phyloP scores from a whole-genome alignment of 2,888 invertebrate species.

The Eretmocerus hayati region DNA sequence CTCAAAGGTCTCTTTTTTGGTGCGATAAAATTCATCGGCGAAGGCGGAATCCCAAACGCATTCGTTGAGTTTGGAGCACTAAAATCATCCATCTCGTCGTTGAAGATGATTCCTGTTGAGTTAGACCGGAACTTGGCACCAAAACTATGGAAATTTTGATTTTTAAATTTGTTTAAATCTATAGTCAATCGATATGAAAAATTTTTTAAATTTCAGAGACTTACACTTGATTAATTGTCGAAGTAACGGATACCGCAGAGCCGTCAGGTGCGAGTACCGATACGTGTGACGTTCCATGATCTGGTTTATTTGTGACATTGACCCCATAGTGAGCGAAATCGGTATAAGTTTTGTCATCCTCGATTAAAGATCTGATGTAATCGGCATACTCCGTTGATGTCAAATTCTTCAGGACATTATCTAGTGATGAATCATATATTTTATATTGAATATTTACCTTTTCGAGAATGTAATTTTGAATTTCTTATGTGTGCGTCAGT shows the following conservation, averaged over 20 bases:
- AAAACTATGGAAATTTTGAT: conserved; percentile 43
- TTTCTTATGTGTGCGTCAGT: no score
- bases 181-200: no score
- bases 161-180: no score
- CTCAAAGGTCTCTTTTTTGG: conserved; percentile 79
- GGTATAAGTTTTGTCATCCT: conserved; percentile 59
- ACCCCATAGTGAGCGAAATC: conserved; percentile 65
- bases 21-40: conserved; percentile 70
- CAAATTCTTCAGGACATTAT: conserved; percentile 48
- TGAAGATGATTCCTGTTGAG: conserved; percentile 84
- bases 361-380: conserved; percentile 55
- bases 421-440: no score
- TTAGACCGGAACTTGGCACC: conserved; percentile 73
- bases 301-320: conserved; percentile 45
- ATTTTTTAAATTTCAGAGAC: no score
- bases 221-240: conserved; percentile 77
- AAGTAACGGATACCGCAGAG: conserved; percentile 87
- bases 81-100: conserved; percentile 95
- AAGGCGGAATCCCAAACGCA: conserved; percentile 66
- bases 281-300: conserved; percentile 84
- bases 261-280: conserved; percentile 78
- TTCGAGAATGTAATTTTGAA: no score
- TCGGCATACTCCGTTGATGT: conserved; percentile 57
- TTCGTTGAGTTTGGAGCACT: conserved; percentile 68
- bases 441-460: no score